Conservation (phyloP, 2,888 invertebrate species). For the Caenorhabditis imperialis region DNA sequence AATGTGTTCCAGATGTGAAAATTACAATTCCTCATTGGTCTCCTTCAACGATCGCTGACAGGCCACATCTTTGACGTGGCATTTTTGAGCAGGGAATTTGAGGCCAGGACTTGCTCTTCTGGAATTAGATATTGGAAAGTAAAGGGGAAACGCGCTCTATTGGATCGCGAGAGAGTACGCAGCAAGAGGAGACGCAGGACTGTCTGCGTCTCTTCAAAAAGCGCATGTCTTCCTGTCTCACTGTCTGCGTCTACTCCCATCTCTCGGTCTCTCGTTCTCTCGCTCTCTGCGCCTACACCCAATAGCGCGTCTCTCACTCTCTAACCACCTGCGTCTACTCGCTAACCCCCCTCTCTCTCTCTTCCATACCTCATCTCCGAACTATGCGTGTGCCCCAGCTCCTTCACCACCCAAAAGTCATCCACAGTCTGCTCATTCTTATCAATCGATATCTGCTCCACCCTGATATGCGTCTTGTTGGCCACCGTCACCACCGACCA, state of each 20-base stretch:
- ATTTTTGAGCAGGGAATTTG: slow-evolving; percentile 48
- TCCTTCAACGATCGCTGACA: slow-evolving; percentile 53
- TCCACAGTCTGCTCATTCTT: slow-evolving; percentile 79
- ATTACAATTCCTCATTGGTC: slow-evolving; percentile 57
- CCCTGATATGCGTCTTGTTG: slow-evolving; percentile 88
- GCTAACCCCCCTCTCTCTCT: neutral
- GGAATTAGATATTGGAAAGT: slow-evolving; percentile 9
- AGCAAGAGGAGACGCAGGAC: no score
- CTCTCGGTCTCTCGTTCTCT: no score
- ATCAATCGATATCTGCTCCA: slow-evolving; percentile 86
- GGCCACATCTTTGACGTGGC: slow-evolving; percentile 53
- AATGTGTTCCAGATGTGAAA: no score
- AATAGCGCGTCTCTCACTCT: no score
- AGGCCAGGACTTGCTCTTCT: slow-evolving; percentile 33
- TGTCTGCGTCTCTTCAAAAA: no score
- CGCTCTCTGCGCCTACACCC: no score
- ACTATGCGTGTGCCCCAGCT: slow-evolving; percentile 50
- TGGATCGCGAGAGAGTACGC: no score
- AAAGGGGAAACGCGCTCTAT: no score
- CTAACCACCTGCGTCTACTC: no score
- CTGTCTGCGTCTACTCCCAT: no score
- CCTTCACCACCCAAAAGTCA: slow-evolving; percentile 75
- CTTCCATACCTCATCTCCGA: slow-evolving; percentile 38
- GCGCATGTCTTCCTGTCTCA: no score
- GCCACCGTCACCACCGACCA: slow-evolving; percentile 86